phyloP scores from a whole-genome alignment of 2,797 vertebrate species.

The Sebastolobus altivelis region DNA sequence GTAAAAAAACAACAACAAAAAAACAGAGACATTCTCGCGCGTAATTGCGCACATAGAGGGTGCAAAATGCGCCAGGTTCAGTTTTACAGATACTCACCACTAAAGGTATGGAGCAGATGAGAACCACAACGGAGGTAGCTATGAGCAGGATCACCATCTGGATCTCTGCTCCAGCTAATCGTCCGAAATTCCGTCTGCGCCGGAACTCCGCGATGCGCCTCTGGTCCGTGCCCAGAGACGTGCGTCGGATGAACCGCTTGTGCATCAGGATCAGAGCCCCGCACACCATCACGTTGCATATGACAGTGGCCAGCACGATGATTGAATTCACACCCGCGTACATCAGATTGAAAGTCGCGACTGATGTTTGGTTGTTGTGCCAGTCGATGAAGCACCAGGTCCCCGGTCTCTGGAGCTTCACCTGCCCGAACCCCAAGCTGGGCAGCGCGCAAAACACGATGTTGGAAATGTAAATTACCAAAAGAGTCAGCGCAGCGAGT shows the following conservation, averaged over 20 bases:
- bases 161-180: conserved; percentile 94
- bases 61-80: accelerated
- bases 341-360: conserved; percentile 91
- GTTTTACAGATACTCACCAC: conserved; percentile 87
- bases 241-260: conserved; percentile 93
- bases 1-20: too few species aligned
- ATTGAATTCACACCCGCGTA: conserved; percentile 94
- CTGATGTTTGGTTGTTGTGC: conserved; percentile 83
- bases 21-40: neutral
- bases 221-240: conserved; percentile 91
- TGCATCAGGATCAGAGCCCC: conserved; percentile 97
- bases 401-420: conserved; percentile 83
- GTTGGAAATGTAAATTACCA: conserved; percentile 90
- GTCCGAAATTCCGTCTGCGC: conserved; percentile 90
- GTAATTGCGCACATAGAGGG: neutral
- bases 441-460: conserved; percentile 94
- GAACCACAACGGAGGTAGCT: conserved; percentile 92
- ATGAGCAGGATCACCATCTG: conserved; percentile 98
- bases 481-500: conserved; percentile 89
- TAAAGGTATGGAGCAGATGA: conserved; percentile 97
- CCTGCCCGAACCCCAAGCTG: conserved; percentile 89
- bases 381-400: conserved; percentile 99
- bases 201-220: conserved; percentile 87
- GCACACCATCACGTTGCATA: conserved; percentile 95
- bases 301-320: conserved; percentile 91